These are phyloP conservation scores for Camponotus pennsylvanicus DNA, from an alignment of 1,140 invertebrate species.

Conservation along the genomic window DNA sequence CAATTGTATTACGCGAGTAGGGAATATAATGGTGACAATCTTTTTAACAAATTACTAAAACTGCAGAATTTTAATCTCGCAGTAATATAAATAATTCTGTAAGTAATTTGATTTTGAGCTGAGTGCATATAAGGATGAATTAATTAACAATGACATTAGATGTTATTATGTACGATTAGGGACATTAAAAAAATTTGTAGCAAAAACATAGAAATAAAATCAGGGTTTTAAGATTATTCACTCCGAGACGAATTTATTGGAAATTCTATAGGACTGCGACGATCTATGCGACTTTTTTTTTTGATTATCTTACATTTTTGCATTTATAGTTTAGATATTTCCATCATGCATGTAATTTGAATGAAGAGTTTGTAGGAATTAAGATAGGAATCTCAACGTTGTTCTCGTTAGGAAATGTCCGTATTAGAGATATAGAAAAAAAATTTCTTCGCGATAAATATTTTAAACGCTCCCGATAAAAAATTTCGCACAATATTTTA, in stretches of 20 bases:
- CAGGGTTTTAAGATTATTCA: not conserved
- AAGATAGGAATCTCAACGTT: not conserved
- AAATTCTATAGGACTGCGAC: not conserved
- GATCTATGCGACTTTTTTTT: not conserved
- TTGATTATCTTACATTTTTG: slow-evolving; percentile 12
- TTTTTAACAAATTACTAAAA: slow-evolving; percentile 18
- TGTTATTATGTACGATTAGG: not conserved
- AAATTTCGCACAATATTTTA: slow-evolving; percentile 15
- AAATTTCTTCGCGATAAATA: not conserved
- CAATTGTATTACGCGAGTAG: not conserved
- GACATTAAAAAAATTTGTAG: slow-evolving; percentile 2
- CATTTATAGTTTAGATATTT: not conserved
- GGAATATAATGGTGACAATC: not conserved
- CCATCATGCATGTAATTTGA: not conserved
- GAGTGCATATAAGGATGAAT: not conserved
- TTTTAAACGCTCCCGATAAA: not conserved
- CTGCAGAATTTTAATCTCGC: not conserved
- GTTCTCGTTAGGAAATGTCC: slow-evolving; percentile 13
- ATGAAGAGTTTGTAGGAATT: not conserved
- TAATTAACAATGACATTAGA: not conserved
- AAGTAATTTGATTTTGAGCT: slow-evolving; percentile 18
- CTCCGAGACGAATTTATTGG: not conserved
- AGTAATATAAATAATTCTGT: not conserved
- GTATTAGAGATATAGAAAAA: not conserved
- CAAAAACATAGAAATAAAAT: not conserved